These are phyloP conservation scores for Hyles vespertilio DNA, from an alignment of 1,140 invertebrate species.

Conservation along the genomic window DNA sequence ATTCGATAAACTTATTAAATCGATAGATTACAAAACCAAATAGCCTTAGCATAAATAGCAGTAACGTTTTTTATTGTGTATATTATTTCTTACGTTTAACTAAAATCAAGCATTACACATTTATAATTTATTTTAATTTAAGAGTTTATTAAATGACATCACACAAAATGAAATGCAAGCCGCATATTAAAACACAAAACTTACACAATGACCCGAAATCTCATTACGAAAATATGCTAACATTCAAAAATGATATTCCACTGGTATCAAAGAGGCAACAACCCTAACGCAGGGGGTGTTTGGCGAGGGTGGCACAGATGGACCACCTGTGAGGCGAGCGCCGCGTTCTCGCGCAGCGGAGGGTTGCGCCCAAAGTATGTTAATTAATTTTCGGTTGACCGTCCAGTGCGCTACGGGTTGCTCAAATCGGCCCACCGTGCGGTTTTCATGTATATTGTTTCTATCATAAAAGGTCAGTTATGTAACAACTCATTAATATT, in stretches of 20 bases:
- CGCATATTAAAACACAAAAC: too few species aligned
- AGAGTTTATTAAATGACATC: too few species aligned
- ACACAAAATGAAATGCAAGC: too few species aligned
- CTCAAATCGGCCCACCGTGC: slow-evolving; percentile 56
- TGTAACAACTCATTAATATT: slow-evolving; percentile 17
- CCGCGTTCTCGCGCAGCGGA: slow-evolving; percentile 22
- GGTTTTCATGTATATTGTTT: slow-evolving; percentile 65
- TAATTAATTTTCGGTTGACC: slow-evolving; percentile 73
- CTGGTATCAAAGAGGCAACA: slow-evolving; percentile 9
- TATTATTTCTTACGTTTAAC: too few species aligned
- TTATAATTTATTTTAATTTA: too few species aligned
- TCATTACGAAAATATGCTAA: neutral
- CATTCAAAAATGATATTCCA: neutral
- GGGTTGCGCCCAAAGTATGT: slow-evolving; percentile 69
- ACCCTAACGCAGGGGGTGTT: slow-evolving; percentile 23
- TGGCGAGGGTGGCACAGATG: slow-evolving; percentile 15
- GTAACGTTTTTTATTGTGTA: too few species aligned
- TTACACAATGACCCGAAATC: too few species aligned
- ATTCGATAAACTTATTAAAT: too few species aligned
- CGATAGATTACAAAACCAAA: too few species aligned
- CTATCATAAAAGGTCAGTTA: slow-evolving; percentile 49
- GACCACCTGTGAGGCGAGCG: slow-evolving; percentile 50
- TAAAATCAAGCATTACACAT: too few species aligned
- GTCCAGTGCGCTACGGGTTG: slow-evolving; percentile 43
- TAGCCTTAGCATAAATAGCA: too few species aligned